A percentile compares a stretch with the other conserved stretches of the same genome.
These are phyloP conservation scores for Sitophilus oryzae DNA, from an alignment of 1,140 invertebrate genomes.

Conservation along the genomic window DNA sequence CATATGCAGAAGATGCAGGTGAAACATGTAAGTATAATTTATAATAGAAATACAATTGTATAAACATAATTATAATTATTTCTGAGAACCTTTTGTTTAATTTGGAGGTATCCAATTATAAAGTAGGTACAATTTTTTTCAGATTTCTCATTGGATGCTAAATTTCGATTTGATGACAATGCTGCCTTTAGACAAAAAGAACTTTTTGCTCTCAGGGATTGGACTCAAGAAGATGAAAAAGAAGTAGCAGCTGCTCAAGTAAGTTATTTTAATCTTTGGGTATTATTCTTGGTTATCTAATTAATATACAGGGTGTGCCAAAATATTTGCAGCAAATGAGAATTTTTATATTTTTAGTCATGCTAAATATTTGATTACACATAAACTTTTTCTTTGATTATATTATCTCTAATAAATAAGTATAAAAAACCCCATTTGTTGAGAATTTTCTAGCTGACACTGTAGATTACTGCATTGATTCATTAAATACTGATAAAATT, in stretches of 20 bases:
- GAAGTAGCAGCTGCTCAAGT: conserved; percentile 85
- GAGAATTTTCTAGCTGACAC: too few species aligned
- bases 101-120: too few species aligned
- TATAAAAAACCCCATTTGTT: too few species aligned
- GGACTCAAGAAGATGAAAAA: conserved; percentile 86
- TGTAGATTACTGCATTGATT: too few species aligned
- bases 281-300: neutral
- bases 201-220: conserved; percentile 80
- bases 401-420: too few species aligned
- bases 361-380: too few species aligned
- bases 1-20: conserved; percentile 88
- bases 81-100: too few species aligned
- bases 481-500: too few species aligned
- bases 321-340: neutral
- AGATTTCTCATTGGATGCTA: conserved; percentile 94
- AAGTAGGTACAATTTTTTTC: conserved; percentile 16
- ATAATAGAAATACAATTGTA: too few species aligned
- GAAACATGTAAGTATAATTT: conserved; percentile 64
- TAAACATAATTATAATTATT: too few species aligned
- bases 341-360: neutral
- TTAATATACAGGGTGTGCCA: neutral
- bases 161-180: conserved; percentile 94
- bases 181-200: conserved; percentile 92
- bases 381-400: too few species aligned
- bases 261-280: neutral